Percentiles rank a stretch among this genome's conserved stretches.
These are phyloP conservation scores for Corythoichthys haematopterus DNA, from an alignment of 2,113 vertebrate genomes.

Conservation along the genomic window DNA sequence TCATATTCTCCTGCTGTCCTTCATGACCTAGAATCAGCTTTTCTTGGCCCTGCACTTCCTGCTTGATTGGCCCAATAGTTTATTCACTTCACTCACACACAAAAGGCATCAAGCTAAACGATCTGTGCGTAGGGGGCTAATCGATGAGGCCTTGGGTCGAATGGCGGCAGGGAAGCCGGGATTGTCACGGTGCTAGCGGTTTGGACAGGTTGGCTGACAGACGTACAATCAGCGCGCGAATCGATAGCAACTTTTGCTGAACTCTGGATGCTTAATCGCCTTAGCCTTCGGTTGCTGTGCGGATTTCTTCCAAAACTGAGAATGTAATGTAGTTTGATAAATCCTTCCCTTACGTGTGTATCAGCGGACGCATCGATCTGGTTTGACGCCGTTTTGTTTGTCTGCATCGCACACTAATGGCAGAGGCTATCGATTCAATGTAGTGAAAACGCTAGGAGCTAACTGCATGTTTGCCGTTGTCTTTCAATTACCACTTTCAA, in stretches of 20 bases:
- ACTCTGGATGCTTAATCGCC: slow-evolving; percentile 49
- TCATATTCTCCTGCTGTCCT: slow-evolving; percentile 1
- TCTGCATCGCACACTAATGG: slow-evolving; percentile 38
- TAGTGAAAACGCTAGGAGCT: slow-evolving; percentile 35
- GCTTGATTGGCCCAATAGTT: slow-evolving; percentile 56
- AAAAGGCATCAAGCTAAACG: slow-evolving; percentile 58
- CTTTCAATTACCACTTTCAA: slow-evolving; percentile 24
- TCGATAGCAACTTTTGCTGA: slow-evolving; percentile 62
- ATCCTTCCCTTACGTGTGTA: slow-evolving; percentile 20
- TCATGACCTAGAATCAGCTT: slow-evolving; percentile 16
- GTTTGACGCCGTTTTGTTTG: slow-evolving; percentile 44
- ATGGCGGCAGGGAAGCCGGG: slow-evolving; percentile 29
- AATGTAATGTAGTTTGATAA: slow-evolving; percentile 38
- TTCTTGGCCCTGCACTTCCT: slow-evolving; percentile 26
- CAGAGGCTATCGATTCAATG: slow-evolving; percentile 36
- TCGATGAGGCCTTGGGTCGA: slow-evolving; percentile 53
- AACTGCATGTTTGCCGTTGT: slow-evolving; percentile 20
- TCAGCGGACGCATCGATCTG: slow-evolving; percentile 35
- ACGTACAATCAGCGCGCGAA: slow-evolving; percentile 56
- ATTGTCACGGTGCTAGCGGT: slow-evolving; percentile 14
- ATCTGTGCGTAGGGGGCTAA: slow-evolving; percentile 53
- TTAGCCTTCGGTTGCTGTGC: slow-evolving; percentile 51
- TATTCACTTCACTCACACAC: slow-evolving; percentile 61
- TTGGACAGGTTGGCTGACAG: slow-evolving; percentile 50
- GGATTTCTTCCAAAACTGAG: slow-evolving; percentile 12